Evolutionary conservation across 2,888 invertebrate species (phyloP), one percentile per base, ranked within the genome.

Genomic region (Thecophora atra): DNA sequence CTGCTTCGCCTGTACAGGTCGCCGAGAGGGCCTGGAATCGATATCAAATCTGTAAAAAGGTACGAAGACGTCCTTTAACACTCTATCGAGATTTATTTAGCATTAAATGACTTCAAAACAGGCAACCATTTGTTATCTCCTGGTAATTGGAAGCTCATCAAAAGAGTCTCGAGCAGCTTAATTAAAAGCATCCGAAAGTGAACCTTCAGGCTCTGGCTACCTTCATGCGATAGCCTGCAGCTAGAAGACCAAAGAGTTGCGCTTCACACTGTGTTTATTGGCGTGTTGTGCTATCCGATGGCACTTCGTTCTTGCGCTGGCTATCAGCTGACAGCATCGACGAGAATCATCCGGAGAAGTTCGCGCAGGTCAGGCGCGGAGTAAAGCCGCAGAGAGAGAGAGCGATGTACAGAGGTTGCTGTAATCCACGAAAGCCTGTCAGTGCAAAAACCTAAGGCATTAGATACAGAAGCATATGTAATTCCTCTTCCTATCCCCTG

Each of bases 21-120:
- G 6, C 37, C 6, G 24, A 47, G 44, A 17, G 19, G 21, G 15
- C 6, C 24, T 24, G 5, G 47, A 5, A 26, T 47, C 42, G 26
- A 26, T 47, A 64, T 19, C 11, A 42, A 77, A 63, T 15, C 17
- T 17, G 13, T 37, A 37, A 11, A 37, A 64, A 42, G 54, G n/a
- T n/a, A 56, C 26, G 58, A 1, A 7, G 54, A 54, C 21, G 54
- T 15, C 30, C n/a, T 5, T 11, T 4, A 26, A 30, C 37, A 42
- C n/a, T 42, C 8, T 52, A 78, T 78, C 78, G 75, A 73, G 78
- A 78, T 78, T 78, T 76, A 77, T 75, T 63, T 26, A 24, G 56
- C 71, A 19, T 67, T 52, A 56, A 67, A 67, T 67, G 37, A 37
- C 17, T 4, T 37, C 19, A 2, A 54, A 6, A 17, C 19, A 44